Conservation (phyloP, 2,797 vertebrate genomes). For the Orientallactaga sibirica region DNA sequence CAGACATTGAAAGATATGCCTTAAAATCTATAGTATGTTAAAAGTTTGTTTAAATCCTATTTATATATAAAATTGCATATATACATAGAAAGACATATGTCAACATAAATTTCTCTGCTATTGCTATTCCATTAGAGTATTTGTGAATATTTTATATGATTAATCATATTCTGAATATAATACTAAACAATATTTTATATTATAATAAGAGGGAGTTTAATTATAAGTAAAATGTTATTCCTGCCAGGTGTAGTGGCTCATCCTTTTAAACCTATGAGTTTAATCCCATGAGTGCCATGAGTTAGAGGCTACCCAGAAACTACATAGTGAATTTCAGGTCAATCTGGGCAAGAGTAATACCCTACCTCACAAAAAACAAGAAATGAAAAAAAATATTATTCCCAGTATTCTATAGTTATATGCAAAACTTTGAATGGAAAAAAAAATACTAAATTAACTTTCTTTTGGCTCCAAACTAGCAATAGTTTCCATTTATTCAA, state of each 20-base stretch:
- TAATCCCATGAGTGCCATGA: no score
- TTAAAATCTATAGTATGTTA: background rate
- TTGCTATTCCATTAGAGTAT: background rate
- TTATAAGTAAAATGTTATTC: background rate
- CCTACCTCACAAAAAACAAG: no score
- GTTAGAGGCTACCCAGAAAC: no score
- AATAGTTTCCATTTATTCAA: conserved; percentile 27
- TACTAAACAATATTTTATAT: background rate
- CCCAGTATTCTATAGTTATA: background rate
- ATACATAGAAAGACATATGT: background rate
- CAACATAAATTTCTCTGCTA: background rate
- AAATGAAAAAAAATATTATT: background rate
- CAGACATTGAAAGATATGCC: background rate
- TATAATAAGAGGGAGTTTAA: background rate
- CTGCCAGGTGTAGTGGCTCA: no score
- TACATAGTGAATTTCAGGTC: no score
- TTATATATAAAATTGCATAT: background rate
- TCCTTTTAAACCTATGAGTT: no score
- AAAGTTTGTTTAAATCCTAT: background rate
- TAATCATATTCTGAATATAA: background rate
- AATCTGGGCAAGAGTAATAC: no score
- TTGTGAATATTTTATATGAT: background rate
- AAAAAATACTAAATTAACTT: background rate
- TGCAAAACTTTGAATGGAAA: background rate
- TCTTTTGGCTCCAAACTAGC: background rate